phyloP scores from a whole-genome alignment of 2,113 vertebrate genomes.

The Cnemophilus loriae region DNA sequence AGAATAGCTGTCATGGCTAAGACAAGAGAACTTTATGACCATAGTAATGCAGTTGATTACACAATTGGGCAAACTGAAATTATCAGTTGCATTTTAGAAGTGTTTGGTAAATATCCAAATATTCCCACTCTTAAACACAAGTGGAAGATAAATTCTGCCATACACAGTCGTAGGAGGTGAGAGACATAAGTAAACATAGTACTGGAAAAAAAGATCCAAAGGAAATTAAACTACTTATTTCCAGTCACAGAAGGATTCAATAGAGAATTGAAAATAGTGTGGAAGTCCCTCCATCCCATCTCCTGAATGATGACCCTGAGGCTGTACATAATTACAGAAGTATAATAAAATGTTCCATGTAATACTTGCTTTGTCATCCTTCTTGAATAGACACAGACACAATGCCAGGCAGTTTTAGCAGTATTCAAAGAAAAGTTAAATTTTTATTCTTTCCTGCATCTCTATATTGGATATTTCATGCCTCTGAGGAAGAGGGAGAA shows the following conservation, averaged over 20 bases:
- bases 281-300: background rate
- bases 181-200: background rate
- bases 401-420: background rate
- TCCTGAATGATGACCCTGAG: background rate
- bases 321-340: background rate
- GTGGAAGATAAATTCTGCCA: background rate
- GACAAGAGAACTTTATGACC: background rate
- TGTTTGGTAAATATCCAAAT: background rate
- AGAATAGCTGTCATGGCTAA: background rate
- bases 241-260: background rate
- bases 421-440: background rate
- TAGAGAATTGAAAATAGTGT: background rate
- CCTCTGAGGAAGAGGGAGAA: background rate
- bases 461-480: background rate
- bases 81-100: background rate
- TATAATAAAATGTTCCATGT: background rate
- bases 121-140: background rate
- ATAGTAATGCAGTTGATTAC: background rate
- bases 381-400: background rate
- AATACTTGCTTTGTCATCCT: background rate
- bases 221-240: background rate
- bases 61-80: background rate
- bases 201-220: background rate
- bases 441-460: background rate
- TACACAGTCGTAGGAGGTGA: background rate